A percentile compares a stretch with the other conserved stretches of the same genome.
Conservation (phyloP, 2,113 vertebrate species). For the Microtus pennsylvanicus region DNA sequence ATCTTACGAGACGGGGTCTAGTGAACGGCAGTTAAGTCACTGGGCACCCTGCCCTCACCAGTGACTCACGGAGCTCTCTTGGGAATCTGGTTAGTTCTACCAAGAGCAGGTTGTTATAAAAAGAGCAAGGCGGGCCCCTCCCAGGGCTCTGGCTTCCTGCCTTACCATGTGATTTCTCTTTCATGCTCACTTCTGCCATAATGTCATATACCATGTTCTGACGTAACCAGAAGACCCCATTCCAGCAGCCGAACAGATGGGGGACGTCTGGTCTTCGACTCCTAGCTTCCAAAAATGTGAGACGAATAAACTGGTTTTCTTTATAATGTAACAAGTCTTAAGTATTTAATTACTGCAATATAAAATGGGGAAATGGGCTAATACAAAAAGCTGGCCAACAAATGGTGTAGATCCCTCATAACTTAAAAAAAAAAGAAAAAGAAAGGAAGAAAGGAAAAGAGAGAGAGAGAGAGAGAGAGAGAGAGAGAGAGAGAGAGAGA, state of each 20-base stretch:
- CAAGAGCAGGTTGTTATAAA: not conserved
- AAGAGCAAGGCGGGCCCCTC: not conserved
- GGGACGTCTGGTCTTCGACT: not conserved
- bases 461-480: no score
- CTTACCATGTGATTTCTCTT: not conserved
- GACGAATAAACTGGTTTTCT: not conserved
- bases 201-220: not conserved
- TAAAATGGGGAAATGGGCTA: not conserved
- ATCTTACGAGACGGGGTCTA: not conserved
- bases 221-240: not conserved
- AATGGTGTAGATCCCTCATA: not conserved
- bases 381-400: not conserved
- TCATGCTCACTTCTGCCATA: not conserved
- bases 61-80: not conserved
- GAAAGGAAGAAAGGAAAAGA: no score
- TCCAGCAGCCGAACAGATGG: not conserved
- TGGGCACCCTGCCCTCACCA: not conserved
- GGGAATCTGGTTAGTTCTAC: not conserved
- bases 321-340: not conserved
- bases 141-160: not conserved
- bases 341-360: not conserved
- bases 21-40: not conserved
- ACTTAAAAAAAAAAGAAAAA: not conserved
- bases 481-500: accelerated
- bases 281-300: not conserved